Evolutionary conservation across 35 echinoderm and acorn worm species (phyloP), one percentile per base, ranked within the genome.

Genomic region (Ptychodera flava): DNA sequence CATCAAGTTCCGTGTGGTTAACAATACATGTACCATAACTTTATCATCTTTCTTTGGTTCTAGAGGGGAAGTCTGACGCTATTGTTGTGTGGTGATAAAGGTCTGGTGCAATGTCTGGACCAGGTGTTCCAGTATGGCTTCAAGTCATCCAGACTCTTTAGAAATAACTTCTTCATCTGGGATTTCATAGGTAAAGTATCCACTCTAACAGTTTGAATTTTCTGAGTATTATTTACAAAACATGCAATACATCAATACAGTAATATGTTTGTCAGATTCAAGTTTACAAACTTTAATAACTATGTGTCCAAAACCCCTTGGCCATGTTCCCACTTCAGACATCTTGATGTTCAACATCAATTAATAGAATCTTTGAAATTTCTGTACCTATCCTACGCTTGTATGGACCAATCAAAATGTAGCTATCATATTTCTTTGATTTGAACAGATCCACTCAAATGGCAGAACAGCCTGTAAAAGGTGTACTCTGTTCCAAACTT

Each of bases 81-180:
- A 16, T 93, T 99, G 37, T 85, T 99, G 0, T 99, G 96, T 76
- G 96, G 96, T 29, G 96, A 99, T 85, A 88, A 83, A 78, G 96
- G 96, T 31, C 85, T 99, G 30, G 96, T 99, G 30, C 85, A 99
- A n/a, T 99, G 96, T 38, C 88, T 99, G 86, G 92, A 99, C 31
- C 79, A 90, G 80, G 90, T 99, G 0, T 85, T 99, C 28, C 96
- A 99, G 75, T 92, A 94, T 89, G 96, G 96, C 16, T 99, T 99
- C 90, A 90, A 89, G 31, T 99, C 96, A 1, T 88, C 93, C n/a
- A 77, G 96, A 64, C 88, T 99, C 82, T 99, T 99, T 86, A 84
- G 93, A 16, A 99, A 99, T 32, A 99, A 99, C 76, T 99, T 99
- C 85, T 99, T 92, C 78, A 88, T 99, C 81, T 99, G 96, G 96